Conservation (phyloP, 64 coral and sea anemone species). For the Actinia equina region DNA sequence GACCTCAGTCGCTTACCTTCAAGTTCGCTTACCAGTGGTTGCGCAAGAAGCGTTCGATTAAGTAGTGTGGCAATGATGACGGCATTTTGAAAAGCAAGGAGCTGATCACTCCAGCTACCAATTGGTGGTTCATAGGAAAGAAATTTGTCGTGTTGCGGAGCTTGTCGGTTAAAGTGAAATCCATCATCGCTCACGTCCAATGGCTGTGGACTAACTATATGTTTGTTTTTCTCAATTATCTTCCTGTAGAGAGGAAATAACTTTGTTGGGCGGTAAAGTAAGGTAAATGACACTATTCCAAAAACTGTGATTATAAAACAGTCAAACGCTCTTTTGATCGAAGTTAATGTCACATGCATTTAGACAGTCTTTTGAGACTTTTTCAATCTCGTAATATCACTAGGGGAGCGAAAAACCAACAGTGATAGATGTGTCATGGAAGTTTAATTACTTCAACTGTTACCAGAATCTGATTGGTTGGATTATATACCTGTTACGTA, state of each 20-base stretch:
- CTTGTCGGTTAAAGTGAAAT: conserved; percentile 40
- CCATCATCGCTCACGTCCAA: conserved; percentile 50
- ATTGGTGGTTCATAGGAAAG: conserved; percentile 77
- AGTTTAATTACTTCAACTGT: neutral
- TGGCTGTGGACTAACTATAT: too few species aligned
- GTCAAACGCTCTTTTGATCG: conserved; percentile 59
- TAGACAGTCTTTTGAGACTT: too few species aligned
- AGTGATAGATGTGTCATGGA: neutral
- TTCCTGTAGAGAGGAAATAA: conserved; percentile 34
- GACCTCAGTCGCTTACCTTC: conserved; percentile 45
- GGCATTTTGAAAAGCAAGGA: conserved; percentile 79
- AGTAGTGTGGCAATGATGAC: conserved; percentile 70
- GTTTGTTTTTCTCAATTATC: too few species aligned
- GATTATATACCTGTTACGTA: conserved; percentile 3
- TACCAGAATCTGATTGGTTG: neutral
- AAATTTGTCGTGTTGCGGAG: conserved; percentile 41
- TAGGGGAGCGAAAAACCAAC: neutral
- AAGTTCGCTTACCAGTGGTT: conserved; percentile 63
- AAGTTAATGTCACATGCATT: conserved; percentile 28
- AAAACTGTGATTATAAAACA: conserved; percentile 48
- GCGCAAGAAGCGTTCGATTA: conserved; percentile 68
- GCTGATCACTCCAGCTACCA: conserved; percentile 81
- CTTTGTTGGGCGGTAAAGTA: conserved; percentile 56
- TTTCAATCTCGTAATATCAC: neutral
- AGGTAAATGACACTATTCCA: conserved; percentile 40